Conservation (phyloP, 2,113 vertebrate genomes). For the Apistogramma diplotaenia region DNA sequence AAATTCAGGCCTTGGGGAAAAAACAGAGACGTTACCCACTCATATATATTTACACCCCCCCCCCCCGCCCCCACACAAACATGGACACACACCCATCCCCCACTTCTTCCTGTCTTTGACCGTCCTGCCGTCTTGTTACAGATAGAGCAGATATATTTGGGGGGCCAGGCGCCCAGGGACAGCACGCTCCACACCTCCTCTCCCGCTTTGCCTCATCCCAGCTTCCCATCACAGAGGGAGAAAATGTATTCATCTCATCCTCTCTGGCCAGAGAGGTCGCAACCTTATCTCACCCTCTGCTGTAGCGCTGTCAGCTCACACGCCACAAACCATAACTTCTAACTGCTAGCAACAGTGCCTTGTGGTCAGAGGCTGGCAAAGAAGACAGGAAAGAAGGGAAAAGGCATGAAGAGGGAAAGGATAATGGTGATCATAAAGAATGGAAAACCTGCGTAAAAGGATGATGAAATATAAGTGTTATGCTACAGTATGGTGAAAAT, state of each 20-base stretch:
- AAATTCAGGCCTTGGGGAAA: slow-evolving; percentile 61
- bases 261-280: slow-evolving; percentile 65
- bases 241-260: slow-evolving; percentile 75
- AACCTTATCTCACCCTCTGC: slow-evolving; percentile 74
- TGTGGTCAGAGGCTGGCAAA: slow-evolving; percentile 11
- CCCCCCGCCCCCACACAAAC: background rate
- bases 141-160: slow-evolving; percentile 60
- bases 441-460: background rate
- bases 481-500: too few relatives aligned
- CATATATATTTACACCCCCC: background rate
- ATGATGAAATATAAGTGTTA: too few relatives aligned
- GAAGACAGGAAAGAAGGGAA: slow-evolving; percentile 3
- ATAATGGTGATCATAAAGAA: background rate
- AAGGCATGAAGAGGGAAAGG: background rate
- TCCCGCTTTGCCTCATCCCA: background rate
- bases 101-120: background rate
- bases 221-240: slow-evolving; percentile 56
- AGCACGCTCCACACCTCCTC: background rate
- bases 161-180: slow-evolving; percentile 39
- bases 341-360: slow-evolving; percentile 31
- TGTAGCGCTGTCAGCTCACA: slow-evolving; percentile 74
- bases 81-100: background rate
- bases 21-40: slow-evolving; percentile 27
- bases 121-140: slow-evolving; percentile 56
- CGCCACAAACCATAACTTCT: slow-evolving; percentile 76